Conservation (phyloP, 1,140 invertebrate species). For the Mizuhopecten yessoensis region DNA sequence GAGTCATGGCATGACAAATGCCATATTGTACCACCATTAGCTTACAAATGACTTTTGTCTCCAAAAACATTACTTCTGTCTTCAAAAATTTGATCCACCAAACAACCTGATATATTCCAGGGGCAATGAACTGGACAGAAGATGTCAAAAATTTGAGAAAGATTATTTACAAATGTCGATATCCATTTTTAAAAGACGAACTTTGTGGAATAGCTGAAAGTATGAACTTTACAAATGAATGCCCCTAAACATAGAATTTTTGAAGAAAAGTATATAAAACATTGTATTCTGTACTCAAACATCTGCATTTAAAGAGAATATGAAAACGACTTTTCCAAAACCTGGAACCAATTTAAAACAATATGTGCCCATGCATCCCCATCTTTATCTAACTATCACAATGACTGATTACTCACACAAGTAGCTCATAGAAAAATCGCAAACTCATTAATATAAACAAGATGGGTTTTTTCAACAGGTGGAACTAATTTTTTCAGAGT, state of each 20-base stretch:
- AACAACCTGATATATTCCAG: background rate
- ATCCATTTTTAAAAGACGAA: background rate
- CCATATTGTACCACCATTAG: background rate
- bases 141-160: background rate
- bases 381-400: background rate
- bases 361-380: background rate
- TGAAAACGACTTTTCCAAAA: background rate
- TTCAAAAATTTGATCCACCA: background rate
- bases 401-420: background rate
- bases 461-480: background rate
- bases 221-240: background rate
- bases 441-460: background rate
- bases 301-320: background rate
- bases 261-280: no score
- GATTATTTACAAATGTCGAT: constrained; percentile 17
- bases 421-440: background rate
- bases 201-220: background rate
- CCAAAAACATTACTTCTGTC: constrained; percentile 7
- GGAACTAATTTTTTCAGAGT: constrained; percentile 1
- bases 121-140: background rate
- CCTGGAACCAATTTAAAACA: background rate
- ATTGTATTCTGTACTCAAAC: no score
- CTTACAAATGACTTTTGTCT: constrained; percentile 28
- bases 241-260: background rate
- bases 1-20: background rate